Conservation (phyloP, 2,113 vertebrate genomes). For the Pterophyllum scalare region DNA sequence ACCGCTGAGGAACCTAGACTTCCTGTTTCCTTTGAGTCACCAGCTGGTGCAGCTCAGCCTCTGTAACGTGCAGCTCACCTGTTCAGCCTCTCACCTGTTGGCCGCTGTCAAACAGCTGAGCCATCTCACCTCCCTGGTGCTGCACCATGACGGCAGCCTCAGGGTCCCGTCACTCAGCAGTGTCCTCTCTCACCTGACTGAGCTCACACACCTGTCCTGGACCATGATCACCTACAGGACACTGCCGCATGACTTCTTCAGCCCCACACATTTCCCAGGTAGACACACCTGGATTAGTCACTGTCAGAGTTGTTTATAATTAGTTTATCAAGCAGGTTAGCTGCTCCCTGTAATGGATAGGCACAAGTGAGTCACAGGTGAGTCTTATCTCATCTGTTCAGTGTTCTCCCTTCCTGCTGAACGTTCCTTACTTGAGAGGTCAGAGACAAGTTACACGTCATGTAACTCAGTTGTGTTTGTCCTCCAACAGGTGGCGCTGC, state of each 20-base stretch:
- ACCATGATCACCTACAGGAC: conserved; percentile 61
- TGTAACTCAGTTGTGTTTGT: not conserved
- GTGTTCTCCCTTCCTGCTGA: not conserved
- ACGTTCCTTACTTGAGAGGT: not conserved
- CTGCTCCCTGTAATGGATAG: no score
- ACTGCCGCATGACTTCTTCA: conserved; percentile 54
- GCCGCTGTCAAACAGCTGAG: conserved; percentile 31
- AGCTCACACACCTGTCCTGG: conserved; percentile 54
- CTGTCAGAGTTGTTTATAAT: not conserved
- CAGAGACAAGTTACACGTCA: not conserved
- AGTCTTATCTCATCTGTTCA: not conserved
- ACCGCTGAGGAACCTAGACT: conserved; percentile 3
- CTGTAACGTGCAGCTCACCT: conserved; percentile 50
- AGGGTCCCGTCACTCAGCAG: not conserved
- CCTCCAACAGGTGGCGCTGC: not conserved
- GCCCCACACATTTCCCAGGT: conserved; percentile 28
- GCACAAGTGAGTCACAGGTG: not conserved
- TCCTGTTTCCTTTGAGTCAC: conserved; percentile 36
- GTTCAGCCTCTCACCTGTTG: conserved; percentile 22
- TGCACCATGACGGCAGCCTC: conserved; percentile 56
- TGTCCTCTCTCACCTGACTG: conserved; percentile 10
- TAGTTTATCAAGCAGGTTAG: not conserved
- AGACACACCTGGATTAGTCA: not conserved
- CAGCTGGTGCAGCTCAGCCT: conserved; percentile 48
- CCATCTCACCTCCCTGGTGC: conserved; percentile 27